Base-by-base conservation (phyloP, 2,113 vertebrate species). In the Misgurnus mizolepis region DNA sequence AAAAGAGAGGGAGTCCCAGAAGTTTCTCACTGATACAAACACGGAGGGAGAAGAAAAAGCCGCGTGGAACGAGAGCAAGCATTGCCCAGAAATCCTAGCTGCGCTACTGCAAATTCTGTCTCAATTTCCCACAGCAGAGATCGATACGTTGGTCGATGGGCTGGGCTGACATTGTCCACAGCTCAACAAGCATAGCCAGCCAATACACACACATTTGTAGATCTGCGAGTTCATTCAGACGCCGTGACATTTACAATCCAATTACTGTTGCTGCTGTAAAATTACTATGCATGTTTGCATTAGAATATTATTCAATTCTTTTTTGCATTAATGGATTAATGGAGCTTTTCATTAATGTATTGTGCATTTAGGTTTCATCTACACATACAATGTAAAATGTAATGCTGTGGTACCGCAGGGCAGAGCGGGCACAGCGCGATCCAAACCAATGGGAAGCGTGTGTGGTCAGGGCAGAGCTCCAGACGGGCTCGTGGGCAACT, bases 91-190 rank as follows among this genome's bases (percentile, higher is more conserved):
- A 93, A 95, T 89, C 90, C 89, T 92, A 92, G 91, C 90, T 79
- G 83, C 91, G 87, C 88, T 89, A 87, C 88, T 93, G 87, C 91
- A 90, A 90, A 76, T 85, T 91, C 88, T 80, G 76, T 89, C 91
- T 81, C 72, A 89, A 69, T 82, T 90, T 91, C 91, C 88, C 88
- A 84, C 85, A 86, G 79, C 82, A 61, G 88, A 89, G 92, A 95
- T 96, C 94, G 90, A 95, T 95, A 91, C 70, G 14, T 0, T 83
- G 92, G 88, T 96, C 94, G 82, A 95, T 95, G 80, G 90, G 87
- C 87, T 89, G 92, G 91, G 90, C 94, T 94, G 92, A 92, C 90
- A 92, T 91, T 93, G 91, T 93, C 91, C 90, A 0, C 86, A 89
- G 83, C 89, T 80, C 85, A 86, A 88, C 90, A 90, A 92, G 89